Evolutionary conservation across 2,113 vertebrate genomes (phyloP).

Genomic region (Podiceps cristatus): DNA sequence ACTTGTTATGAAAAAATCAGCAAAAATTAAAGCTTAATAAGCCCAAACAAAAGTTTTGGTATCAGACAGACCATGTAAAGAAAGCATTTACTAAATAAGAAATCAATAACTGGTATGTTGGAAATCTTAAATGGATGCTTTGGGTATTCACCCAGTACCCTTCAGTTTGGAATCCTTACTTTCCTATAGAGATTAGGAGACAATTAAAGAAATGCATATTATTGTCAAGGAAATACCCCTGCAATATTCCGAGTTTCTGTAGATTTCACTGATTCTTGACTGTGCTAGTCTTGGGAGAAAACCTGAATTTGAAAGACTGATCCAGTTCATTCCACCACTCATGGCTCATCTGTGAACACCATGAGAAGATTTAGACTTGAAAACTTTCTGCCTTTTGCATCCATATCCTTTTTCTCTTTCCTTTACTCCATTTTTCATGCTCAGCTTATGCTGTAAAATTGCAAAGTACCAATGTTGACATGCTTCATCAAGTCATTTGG

Average conservation of each 20-base stretch:
- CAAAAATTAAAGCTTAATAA: not conserved
- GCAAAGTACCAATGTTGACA: not conserved
- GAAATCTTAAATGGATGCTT: not conserved
- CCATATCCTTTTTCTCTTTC: not conserved
- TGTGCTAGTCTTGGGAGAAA: not conserved
- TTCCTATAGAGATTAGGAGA: not conserved
- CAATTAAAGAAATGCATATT: not conserved
- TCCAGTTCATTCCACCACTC: not conserved
- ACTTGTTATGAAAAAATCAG: not conserved
- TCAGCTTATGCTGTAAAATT: not conserved
- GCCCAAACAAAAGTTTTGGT: not conserved
- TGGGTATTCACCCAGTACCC: not conserved
- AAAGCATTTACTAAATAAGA: not conserved
- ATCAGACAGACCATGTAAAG: not conserved
- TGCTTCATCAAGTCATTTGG: not conserved
- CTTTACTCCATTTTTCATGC: not conserved
- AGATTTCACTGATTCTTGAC: not conserved
- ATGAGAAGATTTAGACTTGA: not conserved
- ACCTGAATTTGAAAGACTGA: not conserved
- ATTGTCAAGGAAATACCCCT: not conserved
- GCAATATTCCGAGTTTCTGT: not conserved
- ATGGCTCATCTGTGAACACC: not conserved
- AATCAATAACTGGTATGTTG: not conserved
- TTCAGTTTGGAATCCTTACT: not conserved
- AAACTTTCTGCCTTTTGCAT: not conserved